These are phyloP conservation scores for Plebejus argus DNA, from an alignment of 2,888 invertebrate species.

Conservation along the genomic window DNA sequence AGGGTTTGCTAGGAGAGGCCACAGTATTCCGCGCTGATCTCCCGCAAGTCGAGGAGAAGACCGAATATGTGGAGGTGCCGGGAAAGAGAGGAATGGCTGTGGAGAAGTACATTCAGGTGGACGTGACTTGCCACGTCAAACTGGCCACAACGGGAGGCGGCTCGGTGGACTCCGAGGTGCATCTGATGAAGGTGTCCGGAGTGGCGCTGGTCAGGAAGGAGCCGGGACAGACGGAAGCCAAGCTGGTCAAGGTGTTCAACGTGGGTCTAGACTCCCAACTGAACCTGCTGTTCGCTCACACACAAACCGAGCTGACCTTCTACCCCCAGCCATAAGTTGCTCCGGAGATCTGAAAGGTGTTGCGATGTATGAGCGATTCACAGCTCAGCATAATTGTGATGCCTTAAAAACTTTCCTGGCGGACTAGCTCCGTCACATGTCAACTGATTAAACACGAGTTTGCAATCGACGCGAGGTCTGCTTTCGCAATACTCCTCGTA, in stretches of 20 bases:
- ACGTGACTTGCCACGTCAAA: conserved; percentile 85
- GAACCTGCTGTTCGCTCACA: conserved; percentile 83
- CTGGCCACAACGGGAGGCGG: conserved; percentile 81
- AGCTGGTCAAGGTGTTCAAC: conserved; percentile 82
- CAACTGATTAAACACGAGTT: conserved; percentile 66
- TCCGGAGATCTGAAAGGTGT: conserved; percentile 60
- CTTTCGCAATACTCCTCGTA: conserved; percentile 44
- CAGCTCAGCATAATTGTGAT: conserved; percentile 54
- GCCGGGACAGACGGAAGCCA: conserved; percentile 77
- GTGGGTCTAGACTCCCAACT: conserved; percentile 86
- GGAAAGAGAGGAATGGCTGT: conserved; percentile 75
- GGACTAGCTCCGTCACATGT: conserved; percentile 72
- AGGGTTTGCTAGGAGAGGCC: conserved; percentile 83
- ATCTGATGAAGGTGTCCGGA: conserved; percentile 85
- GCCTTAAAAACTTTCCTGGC: conserved; percentile 66
- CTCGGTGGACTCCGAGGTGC: conserved; percentile 79
- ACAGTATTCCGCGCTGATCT: conserved; percentile 84
- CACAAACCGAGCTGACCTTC: conserved; percentile 84
- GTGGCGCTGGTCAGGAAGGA: conserved; percentile 83
- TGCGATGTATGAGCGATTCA: conserved; percentile 51
- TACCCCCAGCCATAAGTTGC: conserved; percentile 75
- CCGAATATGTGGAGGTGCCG: conserved; percentile 78
- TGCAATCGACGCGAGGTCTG: conserved; percentile 57
- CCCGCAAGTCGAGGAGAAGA: conserved; percentile 84
- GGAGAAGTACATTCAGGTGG: conserved; percentile 84